phyloP scores from a whole-genome alignment of 2,113 vertebrate genomes.

The Silurus glanis region DNA sequence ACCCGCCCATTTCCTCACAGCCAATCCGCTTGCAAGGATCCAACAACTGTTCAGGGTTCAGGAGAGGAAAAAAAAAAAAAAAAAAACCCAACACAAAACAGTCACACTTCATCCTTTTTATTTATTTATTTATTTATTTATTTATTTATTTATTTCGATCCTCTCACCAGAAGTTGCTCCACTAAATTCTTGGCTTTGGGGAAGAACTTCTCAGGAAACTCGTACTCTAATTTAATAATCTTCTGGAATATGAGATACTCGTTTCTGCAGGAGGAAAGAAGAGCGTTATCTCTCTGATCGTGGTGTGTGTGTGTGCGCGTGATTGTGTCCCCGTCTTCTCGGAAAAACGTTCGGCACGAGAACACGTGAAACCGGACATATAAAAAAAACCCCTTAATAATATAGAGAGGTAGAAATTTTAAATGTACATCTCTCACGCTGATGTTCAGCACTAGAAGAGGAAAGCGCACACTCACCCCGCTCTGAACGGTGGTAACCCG shows the following conservation, averaged over 20 bases:
- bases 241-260: conserved; percentile 99
- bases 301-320: no score
- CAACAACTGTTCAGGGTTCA: conserved; percentile 75
- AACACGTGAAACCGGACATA: no score
- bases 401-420: no score
- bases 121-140: no score
- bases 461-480: conserved; percentile 81
- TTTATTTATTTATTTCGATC: not conserved
- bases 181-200: conserved; percentile 98
- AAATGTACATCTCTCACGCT: no score
- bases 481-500: conserved; percentile 96
- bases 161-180: conserved; percentile 89
- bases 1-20: conserved; percentile 95
- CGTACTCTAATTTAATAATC: conserved; percentile 99
- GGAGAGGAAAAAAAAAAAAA: conserved; percentile 9
- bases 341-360: no score
- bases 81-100: no score
- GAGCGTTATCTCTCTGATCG: no score
- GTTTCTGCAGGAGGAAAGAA: conserved; percentile 78
- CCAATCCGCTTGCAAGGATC: conserved; percentile 92
- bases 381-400: no score
- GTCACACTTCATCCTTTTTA: no score
- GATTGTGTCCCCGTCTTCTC: no score
- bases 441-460: not conserved
- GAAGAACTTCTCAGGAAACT: conserved; percentile 99